Evolutionary conservation across 2,113 vertebrate species (phyloP), one percentile per base, ranked within the genome.

Genomic region (Psephotus haematonotus): DNA sequence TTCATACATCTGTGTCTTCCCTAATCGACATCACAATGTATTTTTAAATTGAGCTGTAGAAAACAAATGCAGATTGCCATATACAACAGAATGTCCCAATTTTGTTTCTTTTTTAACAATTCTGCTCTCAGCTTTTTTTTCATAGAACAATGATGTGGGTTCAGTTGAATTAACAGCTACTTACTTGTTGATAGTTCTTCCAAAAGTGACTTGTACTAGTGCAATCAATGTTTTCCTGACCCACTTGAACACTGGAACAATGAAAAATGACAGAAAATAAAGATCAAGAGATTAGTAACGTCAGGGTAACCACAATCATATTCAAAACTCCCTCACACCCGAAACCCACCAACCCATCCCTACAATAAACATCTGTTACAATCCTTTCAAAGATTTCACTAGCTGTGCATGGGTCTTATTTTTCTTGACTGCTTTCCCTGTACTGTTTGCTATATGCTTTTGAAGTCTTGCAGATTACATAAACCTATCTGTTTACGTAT

Each of bases 111-210:
- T 86, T 44, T 57, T 52, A 82, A 46, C 27, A 52, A 11, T 75
- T 93, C 57, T 72, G 18, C 10, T 53, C 49, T 86, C 50, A 35
- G 53, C 4, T 25, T 64, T 72, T 44, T 62, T 71, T 71, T 33
- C 18, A 37, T 2, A 65, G 25, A 74, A 47, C 15, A 68, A 67
- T 0, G 3, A 53, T 44, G 29, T 60, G 87, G 8, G 24, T 84
- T 78, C 33, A 69, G 7, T 74, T 84, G 62, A 93, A 82, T 46
- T 74, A 57, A 35, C 22, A 82, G 47, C 24, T 88, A 98, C 99
- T 99, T 98, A 99, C 99, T 99, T 99, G 98, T 99, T 99, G 97
- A 99, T 99, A 82, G 99, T 99, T 97, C 99, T 99, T 98, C 99
- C 99, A 98, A 99, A 99, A 91, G 99, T 99, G 97, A 99, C 98